Base-by-base conservation (phyloP, 2,113 vertebrate species). In the Furnarius figulus region DNA sequence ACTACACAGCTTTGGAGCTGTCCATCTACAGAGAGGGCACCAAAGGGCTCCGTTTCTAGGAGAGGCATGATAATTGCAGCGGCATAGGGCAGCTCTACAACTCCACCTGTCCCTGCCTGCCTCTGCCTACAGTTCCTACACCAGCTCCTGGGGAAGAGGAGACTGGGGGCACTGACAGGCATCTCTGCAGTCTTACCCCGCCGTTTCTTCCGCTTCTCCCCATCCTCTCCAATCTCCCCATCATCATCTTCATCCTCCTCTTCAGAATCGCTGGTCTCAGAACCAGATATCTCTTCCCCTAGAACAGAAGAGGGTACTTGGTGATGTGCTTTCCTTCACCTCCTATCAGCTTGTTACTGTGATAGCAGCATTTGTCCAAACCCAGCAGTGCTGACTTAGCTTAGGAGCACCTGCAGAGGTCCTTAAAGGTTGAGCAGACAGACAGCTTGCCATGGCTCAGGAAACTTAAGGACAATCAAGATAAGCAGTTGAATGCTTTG, bases 231-330 rank as follows among this genome's bases (percentile, higher is more conserved):
- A 66, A 98, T 91, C 77, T 99, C 99, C 33, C 98, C 98, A 21
- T 99, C 99, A 12, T 99, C 99, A 55, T 99, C 99, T 30, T 99
- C 98, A 18, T 98, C 99, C 75, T 99, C 98, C 20, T 99, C 99
- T 79, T 99, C 99, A 82, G 99, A 99, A 11, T 98, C 99, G 44
- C 99, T 99, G 42, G 96, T 98, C 77, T 99, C 99, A 8, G 99
- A 99, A 46, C 99, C 99, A 42, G 99, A 99, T 85, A 99, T 99
- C 97, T 99, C 99, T 96, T 99, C 99, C 46, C 99, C 99, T 99
- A 71, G 44, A 96, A 97, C 8, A 84, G 37, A 95, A 96, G 4
- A 24, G 6, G 5, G 25, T 30, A 22, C 14, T 72, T 96, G 96
- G 63, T 56, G 6, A 70, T 24, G 47, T 1, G 8, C 28, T 72